Evolutionary conservation across 53 echinoderm and acorn worm species (phyloP).

Genomic region (Glandiceps talaboti): DNA sequence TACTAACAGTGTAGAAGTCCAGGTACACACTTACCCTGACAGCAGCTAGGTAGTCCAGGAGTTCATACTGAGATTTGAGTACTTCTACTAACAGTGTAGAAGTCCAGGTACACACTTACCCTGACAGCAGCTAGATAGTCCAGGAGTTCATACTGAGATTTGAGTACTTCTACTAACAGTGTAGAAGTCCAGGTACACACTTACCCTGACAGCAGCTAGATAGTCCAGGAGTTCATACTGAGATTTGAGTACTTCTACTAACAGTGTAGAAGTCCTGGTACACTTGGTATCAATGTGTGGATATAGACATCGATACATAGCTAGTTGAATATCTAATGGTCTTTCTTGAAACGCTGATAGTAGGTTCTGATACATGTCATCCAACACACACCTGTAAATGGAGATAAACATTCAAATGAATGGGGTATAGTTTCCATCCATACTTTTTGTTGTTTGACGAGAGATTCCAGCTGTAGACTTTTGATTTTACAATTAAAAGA

Average conservation of each 20-base stretch:
- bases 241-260: constrained; percentile 43
- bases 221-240: constrained; percentile 47
- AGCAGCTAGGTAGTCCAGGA: constrained; percentile 39
- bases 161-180: background rate
- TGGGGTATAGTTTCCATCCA: too few relatives aligned
- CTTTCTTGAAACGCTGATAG: background rate
- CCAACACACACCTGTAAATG: background rate
- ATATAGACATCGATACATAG: constrained; percentile 57
- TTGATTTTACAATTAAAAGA: too few relatives aligned
- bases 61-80: constrained; percentile 44
- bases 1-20: too few relatives aligned
- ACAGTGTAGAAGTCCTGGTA: constrained; percentile 31
- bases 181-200: background rate
- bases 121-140: too few relatives aligned
- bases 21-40: constrained; percentile 51
- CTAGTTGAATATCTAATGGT: background rate
- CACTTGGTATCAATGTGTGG: constrained; percentile 55
- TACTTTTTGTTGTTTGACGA: too few relatives aligned
- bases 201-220: constrained; percentile 65
- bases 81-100: constrained; percentile 32
- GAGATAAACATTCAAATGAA: background rate
- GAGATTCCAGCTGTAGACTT: too few relatives aligned
- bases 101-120: constrained; percentile 48
- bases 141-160: too few relatives aligned
- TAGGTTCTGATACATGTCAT: background rate